These are phyloP conservation scores for Empidonax alnorum DNA, from an alignment of 2,113 vertebrate species.

Conservation along the genomic window DNA sequence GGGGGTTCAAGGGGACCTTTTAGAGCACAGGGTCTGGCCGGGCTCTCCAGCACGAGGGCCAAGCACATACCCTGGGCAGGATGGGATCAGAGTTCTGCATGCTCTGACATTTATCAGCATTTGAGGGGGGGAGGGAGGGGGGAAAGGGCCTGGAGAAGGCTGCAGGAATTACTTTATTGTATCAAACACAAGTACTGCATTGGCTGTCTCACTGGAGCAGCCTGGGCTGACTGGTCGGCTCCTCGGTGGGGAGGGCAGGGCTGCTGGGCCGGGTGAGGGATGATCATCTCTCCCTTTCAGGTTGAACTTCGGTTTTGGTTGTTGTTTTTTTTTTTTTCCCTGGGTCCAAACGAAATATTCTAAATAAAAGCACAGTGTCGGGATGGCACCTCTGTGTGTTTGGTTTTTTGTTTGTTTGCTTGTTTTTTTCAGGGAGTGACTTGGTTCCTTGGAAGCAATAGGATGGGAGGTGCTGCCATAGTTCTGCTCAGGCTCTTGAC, in stretches of 20 bases:
- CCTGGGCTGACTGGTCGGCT: not conserved
- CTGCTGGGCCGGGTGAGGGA: not conserved
- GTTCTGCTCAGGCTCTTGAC: not conserved
- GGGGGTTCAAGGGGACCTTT: not conserved
- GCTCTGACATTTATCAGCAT: conserved; percentile 38
- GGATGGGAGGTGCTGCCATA: not conserved
- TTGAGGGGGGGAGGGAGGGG: not conserved
- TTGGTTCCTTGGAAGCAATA: not conserved
- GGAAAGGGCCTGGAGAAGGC: not conserved
- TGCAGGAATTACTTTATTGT: not conserved
- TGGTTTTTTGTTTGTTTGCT: not conserved
- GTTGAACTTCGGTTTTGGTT: not conserved
- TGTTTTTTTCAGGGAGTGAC: not conserved
- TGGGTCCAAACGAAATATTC: conserved; percentile 15
- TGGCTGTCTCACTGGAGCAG: not conserved
- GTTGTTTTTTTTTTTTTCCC: not conserved
- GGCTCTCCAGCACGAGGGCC: not conserved
- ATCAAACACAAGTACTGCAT: conserved; percentile 3
- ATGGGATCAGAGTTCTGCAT: conserved; percentile 37
- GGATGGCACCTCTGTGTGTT: not conserved
- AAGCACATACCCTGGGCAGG: not conserved
- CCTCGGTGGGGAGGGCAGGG: not conserved
- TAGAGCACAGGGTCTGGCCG: conserved; percentile 8
- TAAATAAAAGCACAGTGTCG: conserved; percentile 41
- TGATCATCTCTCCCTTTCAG: not conserved